These are phyloP conservation scores for Aplysina aerophoba DNA, from an alignment of 37 sponge, comb jelly and placozoan genomes.

Conservation along the genomic window DNA sequence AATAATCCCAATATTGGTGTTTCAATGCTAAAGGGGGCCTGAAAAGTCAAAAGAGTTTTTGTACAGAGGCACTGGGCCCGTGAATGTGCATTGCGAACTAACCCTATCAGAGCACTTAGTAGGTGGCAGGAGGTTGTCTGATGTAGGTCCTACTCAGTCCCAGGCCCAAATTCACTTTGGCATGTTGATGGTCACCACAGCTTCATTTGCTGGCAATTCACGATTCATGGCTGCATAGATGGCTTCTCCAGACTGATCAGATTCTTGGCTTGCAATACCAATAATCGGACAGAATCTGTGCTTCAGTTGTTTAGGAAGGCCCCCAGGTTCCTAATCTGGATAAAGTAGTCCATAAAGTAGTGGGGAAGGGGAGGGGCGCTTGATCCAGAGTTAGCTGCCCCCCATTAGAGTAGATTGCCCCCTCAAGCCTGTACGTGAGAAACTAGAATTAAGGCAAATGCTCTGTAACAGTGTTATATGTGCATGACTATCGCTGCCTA, in stretches of 20 bases:
- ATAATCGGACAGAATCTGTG: conserved; percentile 39
- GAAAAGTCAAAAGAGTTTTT: background rate
- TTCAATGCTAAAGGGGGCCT: too few species aligned
- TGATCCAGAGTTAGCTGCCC: too few species aligned
- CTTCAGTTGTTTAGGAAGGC: conserved; percentile 30
- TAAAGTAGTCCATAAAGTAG: too few species aligned
- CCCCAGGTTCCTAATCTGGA: too few species aligned
- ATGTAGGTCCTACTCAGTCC: conserved; percentile 41
- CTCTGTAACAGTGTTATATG: too few species aligned
- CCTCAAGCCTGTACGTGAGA: too few species aligned
- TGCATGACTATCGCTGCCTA: too few species aligned
- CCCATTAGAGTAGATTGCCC: too few species aligned
- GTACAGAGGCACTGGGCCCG: conserved; percentile 21
- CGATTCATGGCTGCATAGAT: conserved; percentile 53
- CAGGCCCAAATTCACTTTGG: conserved; percentile 42
- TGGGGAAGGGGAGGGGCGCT: too few species aligned
- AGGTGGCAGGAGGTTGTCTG: conserved; percentile 47
- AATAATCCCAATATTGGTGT: too few species aligned
- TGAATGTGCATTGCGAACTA: background rate
- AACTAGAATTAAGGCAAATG: too few species aligned
- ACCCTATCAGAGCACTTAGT: conserved; percentile 22
- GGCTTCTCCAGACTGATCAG: conserved; percentile 38
- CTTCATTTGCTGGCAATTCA: conserved; percentile 42
- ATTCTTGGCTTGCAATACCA: conserved; percentile 30
- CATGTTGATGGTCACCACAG: conserved; percentile 61